Evolutionary conservation across 2,113 vertebrate genomes (phyloP), one percentile per base, ranked within the genome.

Genomic region (Gymnobelideus leadbeateri): DNA sequence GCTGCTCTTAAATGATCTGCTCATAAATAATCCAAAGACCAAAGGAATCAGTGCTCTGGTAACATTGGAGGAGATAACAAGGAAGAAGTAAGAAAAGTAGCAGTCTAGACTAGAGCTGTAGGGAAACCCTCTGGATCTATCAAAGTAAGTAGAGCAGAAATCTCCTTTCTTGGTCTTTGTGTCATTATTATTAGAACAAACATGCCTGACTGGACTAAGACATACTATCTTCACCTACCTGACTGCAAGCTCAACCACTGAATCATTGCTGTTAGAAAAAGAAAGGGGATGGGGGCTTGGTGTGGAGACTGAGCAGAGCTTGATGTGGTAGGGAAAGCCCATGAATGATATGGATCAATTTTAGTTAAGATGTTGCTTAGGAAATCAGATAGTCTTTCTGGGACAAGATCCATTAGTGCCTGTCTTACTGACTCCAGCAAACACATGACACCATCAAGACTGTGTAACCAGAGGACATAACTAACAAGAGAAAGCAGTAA

Each of bases 141-240:
- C 94, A 95, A 98, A 97, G 97, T 97, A 98, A 98, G 98, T 98
- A 98, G 97, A 98, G 97, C 96, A 98, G 97, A 98, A 98, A 97
- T 93, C 94, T 96, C 98, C 96, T 98, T 98, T 95, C 96, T 98
- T 98, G 97, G 94, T 96, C 98, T 98, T 98, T 98, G 96, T 98
- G 95, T 95, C 92, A 96, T 97, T 98, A 98, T 98, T 98, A 98
- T 98, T 98, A 98, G 97, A 98, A 98, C 93, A 98, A 94, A 55
- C 96, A 97, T 3, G 97, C 97, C 54, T 97, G 97, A 96, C 94
- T 97, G 93, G 96, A 94, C 96, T 97, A 97, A 98, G 94, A 93
- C 28, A 0, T 95, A 50, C 97, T 98, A 94, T 96, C 97, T 97
- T 97, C 96, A 96, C 97, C 97, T 96, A 97, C 97, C 94, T 92